phyloP scores from a whole-genome alignment of 2,113 vertebrate genomes.

The Toxotes jaculatrix region DNA sequence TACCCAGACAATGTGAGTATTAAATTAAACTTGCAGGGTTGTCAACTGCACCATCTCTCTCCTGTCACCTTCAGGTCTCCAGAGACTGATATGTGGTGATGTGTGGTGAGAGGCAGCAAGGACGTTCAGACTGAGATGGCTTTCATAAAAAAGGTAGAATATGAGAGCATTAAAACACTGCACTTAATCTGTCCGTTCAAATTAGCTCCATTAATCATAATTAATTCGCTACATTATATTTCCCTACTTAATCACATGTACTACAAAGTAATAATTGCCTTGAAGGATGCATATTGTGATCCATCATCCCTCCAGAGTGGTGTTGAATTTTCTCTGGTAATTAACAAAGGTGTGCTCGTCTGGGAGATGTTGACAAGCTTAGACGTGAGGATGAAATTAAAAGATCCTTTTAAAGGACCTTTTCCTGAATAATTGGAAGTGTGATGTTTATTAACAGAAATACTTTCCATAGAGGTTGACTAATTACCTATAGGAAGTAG shows the following conservation, averaged over 20 bases:
- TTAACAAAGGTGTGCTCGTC: slow-evolving; percentile 78
- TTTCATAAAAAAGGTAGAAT: slow-evolving; percentile 73
- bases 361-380: slow-evolving; percentile 62
- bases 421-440: slow-evolving; percentile 9
- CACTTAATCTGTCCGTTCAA: slow-evolving; percentile 83
- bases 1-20: slow-evolving; percentile 34
- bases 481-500: neutral
- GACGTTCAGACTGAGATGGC: slow-evolving; percentile 45
- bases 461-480: neutral
- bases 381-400: slow-evolving; percentile 39
- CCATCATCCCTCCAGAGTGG: slow-evolving; percentile 77
- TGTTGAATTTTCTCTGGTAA: slow-evolving; percentile 75
- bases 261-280: slow-evolving; percentile 84
- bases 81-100: slow-evolving; percentile 51
- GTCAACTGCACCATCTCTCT: slow-evolving; percentile 43
- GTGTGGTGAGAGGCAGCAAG: slow-evolving; percentile 37
- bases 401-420: slow-evolving; percentile 19
- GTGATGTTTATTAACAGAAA: slow-evolving; percentile 9
- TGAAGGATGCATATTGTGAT: slow-evolving; percentile 81
- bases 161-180: slow-evolving; percentile 76
- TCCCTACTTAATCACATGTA: slow-evolving; percentile 84
- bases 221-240: slow-evolving; percentile 84
- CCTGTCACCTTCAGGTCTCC: slow-evolving; percentile 57
- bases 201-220: slow-evolving; percentile 84
- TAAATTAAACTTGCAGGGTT: slow-evolving; percentile 49